phyloP scores from a whole-genome alignment of 2,888 invertebrate genomes.

The Orchesellides sinensis region DNA sequence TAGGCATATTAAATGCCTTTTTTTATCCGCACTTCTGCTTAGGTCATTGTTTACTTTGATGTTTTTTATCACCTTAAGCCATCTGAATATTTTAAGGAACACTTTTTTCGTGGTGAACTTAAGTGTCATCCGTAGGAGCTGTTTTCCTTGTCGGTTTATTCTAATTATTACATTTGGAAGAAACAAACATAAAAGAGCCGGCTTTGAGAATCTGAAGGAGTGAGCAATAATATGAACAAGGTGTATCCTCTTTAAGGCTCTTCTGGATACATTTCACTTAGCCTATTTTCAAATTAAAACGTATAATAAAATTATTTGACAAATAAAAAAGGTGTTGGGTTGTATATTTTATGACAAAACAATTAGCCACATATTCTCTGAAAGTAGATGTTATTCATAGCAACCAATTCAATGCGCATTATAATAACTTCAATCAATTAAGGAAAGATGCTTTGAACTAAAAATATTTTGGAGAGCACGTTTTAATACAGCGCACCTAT shows the following conservation, averaged over 20 bases:
- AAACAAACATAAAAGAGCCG: not conserved
- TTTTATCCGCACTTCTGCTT: not conserved
- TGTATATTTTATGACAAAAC: conserved; percentile 36
- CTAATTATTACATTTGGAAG: not conserved
- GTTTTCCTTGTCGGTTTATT: not conserved
- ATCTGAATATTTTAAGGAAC: not conserved
- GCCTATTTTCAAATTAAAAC: not conserved
- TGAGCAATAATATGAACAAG: not conserved
- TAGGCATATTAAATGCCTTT: no score
- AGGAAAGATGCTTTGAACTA: not conserved
- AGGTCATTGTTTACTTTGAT: not conserved
- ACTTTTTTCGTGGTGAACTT: not conserved
- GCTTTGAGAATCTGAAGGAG: not conserved
- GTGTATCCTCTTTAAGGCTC: no score
- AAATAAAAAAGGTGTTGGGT: not conserved
- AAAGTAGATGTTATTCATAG: not conserved
- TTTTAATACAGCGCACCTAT: not conserved
- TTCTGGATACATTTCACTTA: not conserved
- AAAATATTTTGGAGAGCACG: not conserved
- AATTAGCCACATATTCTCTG: conserved; percentile 24
- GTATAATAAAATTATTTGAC: not conserved
- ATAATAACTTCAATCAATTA: conserved; percentile 7
- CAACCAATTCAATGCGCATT: not conserved
- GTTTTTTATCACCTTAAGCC: not conserved
- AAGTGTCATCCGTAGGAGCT: not conserved